Evolutionary conservation across 2,888 invertebrate genomes (phyloP).

Genomic region (Lithodes maja): DNA sequence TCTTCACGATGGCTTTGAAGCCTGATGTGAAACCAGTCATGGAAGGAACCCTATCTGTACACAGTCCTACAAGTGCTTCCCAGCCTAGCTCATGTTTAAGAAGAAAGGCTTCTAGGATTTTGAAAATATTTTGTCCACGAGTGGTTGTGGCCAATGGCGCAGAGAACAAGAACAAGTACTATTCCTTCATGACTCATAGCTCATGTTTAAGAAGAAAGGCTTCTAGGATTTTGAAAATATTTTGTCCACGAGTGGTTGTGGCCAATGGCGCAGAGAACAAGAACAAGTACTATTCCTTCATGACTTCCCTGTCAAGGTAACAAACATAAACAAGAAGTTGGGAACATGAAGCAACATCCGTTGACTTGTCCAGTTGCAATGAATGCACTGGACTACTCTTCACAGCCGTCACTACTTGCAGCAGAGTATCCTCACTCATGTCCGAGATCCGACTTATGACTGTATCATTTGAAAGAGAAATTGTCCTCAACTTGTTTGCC

Average conservation of each 20-base stretch:
- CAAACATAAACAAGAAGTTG: slow-evolving; percentile 19
- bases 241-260: slow-evolving; percentile 13
- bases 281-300: not conserved
- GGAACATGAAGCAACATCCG: slow-evolving; percentile 20
- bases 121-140: too few relatives aligned
- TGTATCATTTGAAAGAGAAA: slow-evolving; percentile 39
- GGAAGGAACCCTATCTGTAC: too few relatives aligned
- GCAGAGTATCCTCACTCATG: slow-evolving; percentile 29
- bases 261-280: not conserved
- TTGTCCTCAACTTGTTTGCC: slow-evolving; percentile 15
- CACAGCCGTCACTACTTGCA: slow-evolving; percentile 29
- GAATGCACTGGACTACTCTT: slow-evolving; percentile 24
- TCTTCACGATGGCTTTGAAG: too few relatives aligned
- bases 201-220: slow-evolving; percentile 11
- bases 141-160: too few relatives aligned
- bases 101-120: too few relatives aligned
- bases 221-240: slow-evolving; percentile 15
- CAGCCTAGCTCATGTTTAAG: too few relatives aligned
- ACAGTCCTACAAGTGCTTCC: too few relatives aligned
- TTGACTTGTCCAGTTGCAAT: slow-evolving; percentile 34
- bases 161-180: too few relatives aligned
- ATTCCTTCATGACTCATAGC: too few relatives aligned
- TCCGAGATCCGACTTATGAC: slow-evolving; percentile 31
- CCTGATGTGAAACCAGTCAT: too few relatives aligned
- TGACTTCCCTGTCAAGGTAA: slow-evolving; percentile 15